These are phyloP conservation scores for Brachycybe producta DNA, from an alignment of 2,888 invertebrate genomes.

Conservation along the genomic window DNA sequence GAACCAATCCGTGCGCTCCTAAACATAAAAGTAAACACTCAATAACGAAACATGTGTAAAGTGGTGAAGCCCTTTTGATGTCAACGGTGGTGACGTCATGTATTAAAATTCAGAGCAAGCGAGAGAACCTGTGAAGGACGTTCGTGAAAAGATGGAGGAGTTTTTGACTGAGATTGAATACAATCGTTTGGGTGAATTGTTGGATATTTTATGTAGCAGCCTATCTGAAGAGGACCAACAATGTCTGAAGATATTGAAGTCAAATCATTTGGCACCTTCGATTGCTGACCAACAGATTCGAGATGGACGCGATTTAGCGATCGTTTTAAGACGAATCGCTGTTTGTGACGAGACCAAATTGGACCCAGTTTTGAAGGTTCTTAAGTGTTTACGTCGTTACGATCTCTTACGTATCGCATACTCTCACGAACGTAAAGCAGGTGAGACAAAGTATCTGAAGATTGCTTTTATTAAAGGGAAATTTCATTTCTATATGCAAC, in stretches of 20 bases:
- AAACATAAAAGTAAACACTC: too few species aligned
- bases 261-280: not conserved
- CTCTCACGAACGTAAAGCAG: conserved; percentile 2
- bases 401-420: not conserved
- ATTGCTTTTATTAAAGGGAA: too few species aligned
- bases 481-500: too few species aligned
- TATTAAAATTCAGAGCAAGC: not conserved
- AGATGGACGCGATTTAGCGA: conserved; percentile 1
- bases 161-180: not conserved
- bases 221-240: not conserved
- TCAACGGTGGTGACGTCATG: not conserved
- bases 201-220: not conserved
- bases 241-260: not conserved
- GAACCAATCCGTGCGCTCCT: too few species aligned
- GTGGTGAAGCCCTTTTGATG: too few species aligned
- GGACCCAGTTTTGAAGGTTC: not conserved
- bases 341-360: conserved; percentile 5
- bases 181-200: not conserved
- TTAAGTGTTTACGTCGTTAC: not conserved
- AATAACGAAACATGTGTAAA: too few species aligned
- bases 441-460: not conserved
- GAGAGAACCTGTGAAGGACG: too few species aligned
- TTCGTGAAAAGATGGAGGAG: conserved; percentile 4
- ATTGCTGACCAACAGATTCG: not conserved
- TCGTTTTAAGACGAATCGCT: not conserved